Conservation (phyloP, 2,113 vertebrate species). For the Cheirogaleus medius region DNA sequence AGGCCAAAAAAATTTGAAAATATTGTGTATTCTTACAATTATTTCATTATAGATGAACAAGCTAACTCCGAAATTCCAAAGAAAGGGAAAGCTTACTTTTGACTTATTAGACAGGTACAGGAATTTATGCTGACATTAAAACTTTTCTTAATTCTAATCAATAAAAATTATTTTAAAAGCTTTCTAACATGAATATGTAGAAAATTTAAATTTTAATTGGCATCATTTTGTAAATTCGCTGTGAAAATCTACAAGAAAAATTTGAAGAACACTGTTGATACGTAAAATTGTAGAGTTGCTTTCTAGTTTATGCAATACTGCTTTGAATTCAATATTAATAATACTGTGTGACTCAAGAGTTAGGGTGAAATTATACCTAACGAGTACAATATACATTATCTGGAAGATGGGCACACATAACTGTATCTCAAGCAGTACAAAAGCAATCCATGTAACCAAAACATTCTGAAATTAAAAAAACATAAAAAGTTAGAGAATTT, state of each 20-base stretch:
- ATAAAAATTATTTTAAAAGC: background rate
- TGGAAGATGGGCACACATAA: too few species aligned
- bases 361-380: background rate
- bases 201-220: background rate
- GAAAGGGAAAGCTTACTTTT: background rate
- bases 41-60: background rate
- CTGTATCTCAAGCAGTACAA: too few species aligned
- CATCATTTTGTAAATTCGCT: background rate
- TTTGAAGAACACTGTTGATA: background rate
- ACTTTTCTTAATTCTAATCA: background rate
- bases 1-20: background rate
- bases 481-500: background rate
- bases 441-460: too few species aligned
- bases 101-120: background rate
- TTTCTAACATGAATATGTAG: background rate
- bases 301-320: background rate
- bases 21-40: background rate
- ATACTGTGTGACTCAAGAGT: background rate
- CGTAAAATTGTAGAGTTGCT: background rate
- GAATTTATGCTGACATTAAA: background rate
- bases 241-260: background rate
- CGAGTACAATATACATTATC: too few species aligned
- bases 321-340: background rate
- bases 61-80: background rate
- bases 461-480: too few species aligned